Conservation (phyloP, 1,140 invertebrate genomes). For the Stenopsyche tienmushanensis region DNA sequence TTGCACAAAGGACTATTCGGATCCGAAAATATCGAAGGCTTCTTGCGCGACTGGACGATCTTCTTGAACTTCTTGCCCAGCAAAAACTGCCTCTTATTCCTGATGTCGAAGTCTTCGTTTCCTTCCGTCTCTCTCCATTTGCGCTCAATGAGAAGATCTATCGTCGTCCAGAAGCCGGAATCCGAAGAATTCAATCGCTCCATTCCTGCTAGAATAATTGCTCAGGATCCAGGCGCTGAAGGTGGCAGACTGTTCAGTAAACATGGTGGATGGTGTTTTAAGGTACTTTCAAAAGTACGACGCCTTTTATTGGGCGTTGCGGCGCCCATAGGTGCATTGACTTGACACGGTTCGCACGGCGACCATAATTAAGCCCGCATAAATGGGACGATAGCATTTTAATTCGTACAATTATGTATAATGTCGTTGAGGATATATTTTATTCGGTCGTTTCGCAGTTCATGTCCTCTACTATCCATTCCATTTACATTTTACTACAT, state of each 20-base stretch:
- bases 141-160: constrained; percentile 51
- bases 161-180: constrained; percentile 55
- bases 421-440: too few relatives aligned
- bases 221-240: neutral
- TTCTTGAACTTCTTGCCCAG: too few relatives aligned
- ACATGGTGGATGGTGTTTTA: constrained; percentile 21
- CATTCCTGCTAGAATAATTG: constrained; percentile 41
- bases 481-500: too few relatives aligned
- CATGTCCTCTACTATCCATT: too few relatives aligned
- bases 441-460: too few relatives aligned
- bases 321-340: constrained; percentile 39
- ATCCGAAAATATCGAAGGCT: too few relatives aligned
- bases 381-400: too few relatives aligned
- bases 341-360: constrained; percentile 29
- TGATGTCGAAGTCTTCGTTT: too few relatives aligned
- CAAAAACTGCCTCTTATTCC: too few relatives aligned
- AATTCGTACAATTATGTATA: too few relatives aligned
- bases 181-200: constrained; percentile 50
- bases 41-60: too few relatives aligned
- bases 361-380: constrained; percentile 18
- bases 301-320: constrained; percentile 40
- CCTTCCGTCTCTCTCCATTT: constrained; percentile 37
- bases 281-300: constrained; percentile 22
- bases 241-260: constrained; percentile 2
- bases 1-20: too few relatives aligned